Evolutionary conservation across 2,797 vertebrate genomes (phyloP), one percentile per base, ranked within the genome.

Genomic region (Hylomyscus alleni): DNA sequence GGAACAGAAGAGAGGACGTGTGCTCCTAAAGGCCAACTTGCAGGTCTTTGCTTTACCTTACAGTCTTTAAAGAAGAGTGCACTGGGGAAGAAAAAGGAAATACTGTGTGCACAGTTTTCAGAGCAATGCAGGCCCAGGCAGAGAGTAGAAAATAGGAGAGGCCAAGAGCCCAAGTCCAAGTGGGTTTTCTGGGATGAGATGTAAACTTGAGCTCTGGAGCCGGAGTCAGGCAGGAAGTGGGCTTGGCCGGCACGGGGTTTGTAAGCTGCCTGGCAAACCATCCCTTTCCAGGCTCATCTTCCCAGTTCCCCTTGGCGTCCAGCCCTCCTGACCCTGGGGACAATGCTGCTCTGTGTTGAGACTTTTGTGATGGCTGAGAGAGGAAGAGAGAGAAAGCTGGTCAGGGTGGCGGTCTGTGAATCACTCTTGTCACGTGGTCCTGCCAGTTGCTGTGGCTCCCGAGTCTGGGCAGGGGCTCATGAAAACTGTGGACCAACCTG

Each of bases 301-400:
- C 97, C 97, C 97, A 92, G 97, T 97, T 97, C 98, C 97, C 98
- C 96, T 97, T 97, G 96, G 98, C 97, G 97, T 93, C 96, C 97
- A 98, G 96, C 97, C 96, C 97, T 97, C 91, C 98, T 98, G 98
- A 97, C 97, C 98, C 95, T 95, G 24, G 24, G 97, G 97, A 98
- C 98, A 98, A 98, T 98, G 98, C 97, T 97, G 96, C 98, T 98
- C 98, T 98, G 98, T 98, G 96, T 67, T 98, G 94, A 98, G 97
- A 98, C 98, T 98, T 98, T 98, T 98, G 98, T 98, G 97, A 98
- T 95, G 96, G 95, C 97, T 82, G 98, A 96, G 98, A 98, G 96
- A 97, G 1, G 5, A 97, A 96, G 95, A 91, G 80, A 95, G 29
- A 31, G 62, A 65, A 96, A 91, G 96, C 83, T 0, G 95, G 50